These are phyloP conservation scores for Heterotis niloticus DNA, from an alignment of 2,113 vertebrate genomes.

Conservation along the genomic window DNA sequence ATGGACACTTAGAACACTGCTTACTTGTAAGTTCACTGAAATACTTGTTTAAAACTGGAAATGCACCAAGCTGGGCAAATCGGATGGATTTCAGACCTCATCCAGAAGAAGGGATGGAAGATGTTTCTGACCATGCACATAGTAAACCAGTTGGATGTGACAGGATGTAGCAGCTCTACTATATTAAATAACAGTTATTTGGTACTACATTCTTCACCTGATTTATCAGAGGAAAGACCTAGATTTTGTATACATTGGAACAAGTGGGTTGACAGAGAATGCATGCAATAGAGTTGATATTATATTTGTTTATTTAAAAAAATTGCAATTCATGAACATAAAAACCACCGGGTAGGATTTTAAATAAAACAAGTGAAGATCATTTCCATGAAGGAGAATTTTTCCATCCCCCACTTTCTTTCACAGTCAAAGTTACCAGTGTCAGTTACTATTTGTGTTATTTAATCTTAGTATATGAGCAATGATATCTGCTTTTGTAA, in stretches of 20 bases:
- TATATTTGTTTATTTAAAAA: conserved; percentile 18
- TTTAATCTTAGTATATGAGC: neutral
- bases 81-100: too few species aligned
- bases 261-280: conserved; percentile 11
- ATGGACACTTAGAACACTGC: too few species aligned
- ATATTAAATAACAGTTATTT: too few species aligned
- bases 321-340: neutral
- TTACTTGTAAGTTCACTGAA: too few species aligned
- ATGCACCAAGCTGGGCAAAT: too few species aligned
- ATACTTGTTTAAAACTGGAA: too few species aligned
- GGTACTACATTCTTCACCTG: too few species aligned
- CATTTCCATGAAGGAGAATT: neutral
- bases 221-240: neutral
- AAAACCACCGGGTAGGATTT: conserved; percentile 1
- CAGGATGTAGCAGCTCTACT: too few species aligned
- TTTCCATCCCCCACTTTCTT: neutral
- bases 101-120: too few species aligned
- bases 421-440: conserved; percentile 15
- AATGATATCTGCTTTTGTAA: neutral
- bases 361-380: conserved; percentile 12
- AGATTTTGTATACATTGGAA: too few species aligned
- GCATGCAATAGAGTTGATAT: conserved; percentile 8
- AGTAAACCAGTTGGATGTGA: too few species aligned
- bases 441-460: neutral
- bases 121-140: too few species aligned